Evolutionary conservation across 1,140 invertebrate species (phyloP), one percentile per base, ranked within the genome.

Genomic region (Drosophila sulfurigaster): DNA sequence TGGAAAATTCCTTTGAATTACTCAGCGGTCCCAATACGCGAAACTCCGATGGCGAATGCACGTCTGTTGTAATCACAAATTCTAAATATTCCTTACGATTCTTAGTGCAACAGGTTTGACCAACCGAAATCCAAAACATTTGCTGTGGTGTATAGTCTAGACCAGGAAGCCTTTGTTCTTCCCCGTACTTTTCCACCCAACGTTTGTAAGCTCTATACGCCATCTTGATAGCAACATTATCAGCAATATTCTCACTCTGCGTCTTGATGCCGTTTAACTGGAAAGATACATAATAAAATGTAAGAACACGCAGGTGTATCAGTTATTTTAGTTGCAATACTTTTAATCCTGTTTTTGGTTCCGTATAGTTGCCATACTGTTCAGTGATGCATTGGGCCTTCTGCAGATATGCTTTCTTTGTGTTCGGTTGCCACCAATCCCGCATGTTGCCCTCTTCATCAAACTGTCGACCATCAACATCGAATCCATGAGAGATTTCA

Each of bases 401-500:
- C 58, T 96, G 94, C 28, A 96, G 93, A 85, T 97, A 98, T n/a
- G 95, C 94, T 57, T 95, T 93, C 77, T 96, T 96, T 0, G 97
- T 97, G 70, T 93, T 93, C 28, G 95, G 93, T 56, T 95, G 94
- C 97, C 97, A 98, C 97, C 97, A 98, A 83, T 97, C 95, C 1
- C 95, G 94, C 56, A 97, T 93, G 91, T 97, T 98, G 38, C 98
- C 98, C 52, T 97, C 94, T 70, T 97, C 96, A 92, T 99, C 97
- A 87, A 97, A 99, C 93, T 98, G 97, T 15, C 97, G 94, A 43
- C 96, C 96, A 92, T 97, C 95, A 91, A 98, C 97, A 93, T 98
- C 98, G 91, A 98, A 98, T 8, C 97, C 97, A 91, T 99, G 98
- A 0, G 97, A 98, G 51, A 99, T 97, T 94, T 99, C 97, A 87